Evolutionary conservation across 2,888 invertebrate genomes (phyloP).

Genomic region (Harpagoxenus sublaevis): DNA sequence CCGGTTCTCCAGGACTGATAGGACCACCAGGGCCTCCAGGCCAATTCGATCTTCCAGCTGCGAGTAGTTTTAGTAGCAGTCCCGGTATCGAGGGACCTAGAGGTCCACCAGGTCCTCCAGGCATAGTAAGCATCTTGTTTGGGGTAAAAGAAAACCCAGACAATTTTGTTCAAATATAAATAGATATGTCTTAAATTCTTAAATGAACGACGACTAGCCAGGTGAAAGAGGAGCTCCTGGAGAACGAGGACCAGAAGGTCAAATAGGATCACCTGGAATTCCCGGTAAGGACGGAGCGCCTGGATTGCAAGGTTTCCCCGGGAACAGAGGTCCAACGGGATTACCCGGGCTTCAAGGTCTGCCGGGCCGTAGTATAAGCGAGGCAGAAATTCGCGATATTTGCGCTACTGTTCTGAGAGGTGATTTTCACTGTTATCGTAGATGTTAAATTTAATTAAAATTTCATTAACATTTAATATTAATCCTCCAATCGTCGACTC

Average conservation of each 20-base stretch:
- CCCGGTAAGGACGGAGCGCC: constrained; percentile 88
- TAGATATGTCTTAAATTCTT: constrained; percentile 34
- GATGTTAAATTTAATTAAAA: constrained; percentile 21
- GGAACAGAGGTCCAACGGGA: constrained; percentile 89
- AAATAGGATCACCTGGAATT: constrained; percentile 88
- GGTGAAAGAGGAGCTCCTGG: constrained; percentile 88
- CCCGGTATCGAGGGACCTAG: constrained; percentile 86
- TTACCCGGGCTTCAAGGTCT: constrained; percentile 88
- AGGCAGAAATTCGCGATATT: constrained; percentile 93
- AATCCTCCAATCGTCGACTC: neutral
- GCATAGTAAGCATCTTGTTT: constrained; percentile 85
- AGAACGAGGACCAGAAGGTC: constrained; percentile 88
- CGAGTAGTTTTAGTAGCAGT: constrained; percentile 78
- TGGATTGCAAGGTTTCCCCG: constrained; percentile 88
- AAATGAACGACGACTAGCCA: constrained; percentile 83
- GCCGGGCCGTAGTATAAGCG: constrained; percentile 89
- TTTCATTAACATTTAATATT: neutral
- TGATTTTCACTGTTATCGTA: constrained; percentile 81
- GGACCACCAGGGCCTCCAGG: constrained; percentile 78
- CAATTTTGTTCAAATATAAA: neutral
- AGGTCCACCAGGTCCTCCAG: constrained; percentile 88
- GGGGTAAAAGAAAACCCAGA: neutral
- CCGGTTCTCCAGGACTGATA: constrained; percentile 82
- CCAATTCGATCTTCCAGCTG: neutral
- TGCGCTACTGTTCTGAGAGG: constrained; percentile 93